Evolutionary conservation across 1,140 invertebrate genomes (phyloP).

Genomic region (Metopolophium dirhodum): DNA sequence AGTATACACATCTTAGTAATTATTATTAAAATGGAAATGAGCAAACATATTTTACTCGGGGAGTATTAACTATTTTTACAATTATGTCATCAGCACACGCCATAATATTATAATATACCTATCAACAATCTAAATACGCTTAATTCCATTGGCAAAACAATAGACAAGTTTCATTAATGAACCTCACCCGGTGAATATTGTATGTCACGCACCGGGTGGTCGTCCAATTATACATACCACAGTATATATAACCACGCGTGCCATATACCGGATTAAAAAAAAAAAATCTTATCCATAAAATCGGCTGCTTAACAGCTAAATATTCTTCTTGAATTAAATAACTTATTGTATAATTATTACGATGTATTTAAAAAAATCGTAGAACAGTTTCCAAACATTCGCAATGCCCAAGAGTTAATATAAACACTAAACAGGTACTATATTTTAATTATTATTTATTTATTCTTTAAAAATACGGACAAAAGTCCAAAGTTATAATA

Average conservation of each 20-base stretch:
- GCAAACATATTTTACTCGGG: neutral
- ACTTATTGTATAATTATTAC: neutral
- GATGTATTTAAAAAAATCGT: neutral
- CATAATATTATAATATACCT: neutral
- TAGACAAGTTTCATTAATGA: constrained; percentile 39
- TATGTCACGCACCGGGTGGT: constrained; percentile 28
- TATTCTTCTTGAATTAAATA: neutral
- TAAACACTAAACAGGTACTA: neutral
- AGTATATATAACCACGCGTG: neutral
- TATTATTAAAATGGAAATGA: neutral
- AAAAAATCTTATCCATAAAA: neutral
- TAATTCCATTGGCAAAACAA: neutral
- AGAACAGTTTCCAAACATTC: neutral
- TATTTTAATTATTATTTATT: neutral
- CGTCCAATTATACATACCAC: constrained; percentile 16
- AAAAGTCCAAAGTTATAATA: too few relatives aligned
- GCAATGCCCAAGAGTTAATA: neutral
- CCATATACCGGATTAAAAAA: neutral
- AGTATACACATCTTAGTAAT: neutral
- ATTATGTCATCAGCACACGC: neutral
- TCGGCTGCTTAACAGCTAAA: neutral
- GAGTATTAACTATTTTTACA: neutral
- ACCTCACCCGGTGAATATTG: neutral
- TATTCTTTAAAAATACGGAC: too few relatives aligned
- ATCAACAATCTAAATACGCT: neutral